Evolutionary conservation across 2,888 invertebrate genomes (phyloP).

Genomic region (Cephalotes varians): DNA sequence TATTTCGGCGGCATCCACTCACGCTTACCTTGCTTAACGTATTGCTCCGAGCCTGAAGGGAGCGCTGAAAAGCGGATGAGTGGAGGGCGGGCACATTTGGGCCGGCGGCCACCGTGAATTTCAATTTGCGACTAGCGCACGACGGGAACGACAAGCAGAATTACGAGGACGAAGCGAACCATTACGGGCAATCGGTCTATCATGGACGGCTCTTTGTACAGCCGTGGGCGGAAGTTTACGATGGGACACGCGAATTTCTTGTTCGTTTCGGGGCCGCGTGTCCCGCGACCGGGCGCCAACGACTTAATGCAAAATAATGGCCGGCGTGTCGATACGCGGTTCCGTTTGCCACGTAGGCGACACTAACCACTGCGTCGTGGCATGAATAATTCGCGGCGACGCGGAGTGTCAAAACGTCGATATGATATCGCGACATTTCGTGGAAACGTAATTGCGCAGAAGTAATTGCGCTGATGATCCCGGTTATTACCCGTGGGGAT

Average conservation of each 20-base stretch:
- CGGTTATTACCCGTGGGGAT: background rate
- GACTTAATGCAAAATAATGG: slow-evolving; percentile 43
- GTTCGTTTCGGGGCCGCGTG: slow-evolving; percentile 26
- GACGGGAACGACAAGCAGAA: slow-evolving; percentile 47
- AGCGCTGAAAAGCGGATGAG: slow-evolving; percentile 24
- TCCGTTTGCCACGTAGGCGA: background rate
- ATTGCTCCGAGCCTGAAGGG: background rate
- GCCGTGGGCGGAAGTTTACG: slow-evolving; percentile 38
- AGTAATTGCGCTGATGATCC: slow-evolving; percentile 9
- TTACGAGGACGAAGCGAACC: slow-evolving; percentile 39
- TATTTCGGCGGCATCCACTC: background rate
- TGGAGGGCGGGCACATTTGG: slow-evolving; percentile 36
- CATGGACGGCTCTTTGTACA: slow-evolving; percentile 45
- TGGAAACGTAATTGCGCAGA: slow-evolving; percentile 7
- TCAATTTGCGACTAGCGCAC: slow-evolving; percentile 54
- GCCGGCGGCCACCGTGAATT: slow-evolving; percentile 53
- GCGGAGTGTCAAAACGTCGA: slow-evolving; percentile 10
- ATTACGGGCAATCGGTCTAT: slow-evolving; percentile 49
- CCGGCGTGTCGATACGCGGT: slow-evolving; percentile 11
- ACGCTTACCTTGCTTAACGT: slow-evolving; percentile 35
- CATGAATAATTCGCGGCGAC: slow-evolving; percentile 23
- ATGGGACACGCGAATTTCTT: slow-evolving; percentile 50
- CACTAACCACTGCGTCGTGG: slow-evolving; percentile 7
- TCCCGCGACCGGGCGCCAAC: slow-evolving; percentile 1
- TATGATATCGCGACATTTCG: background rate